Evolutionary conservation across 2,888 invertebrate species (phyloP).

Genomic region (Acleris emargana): DNA sequence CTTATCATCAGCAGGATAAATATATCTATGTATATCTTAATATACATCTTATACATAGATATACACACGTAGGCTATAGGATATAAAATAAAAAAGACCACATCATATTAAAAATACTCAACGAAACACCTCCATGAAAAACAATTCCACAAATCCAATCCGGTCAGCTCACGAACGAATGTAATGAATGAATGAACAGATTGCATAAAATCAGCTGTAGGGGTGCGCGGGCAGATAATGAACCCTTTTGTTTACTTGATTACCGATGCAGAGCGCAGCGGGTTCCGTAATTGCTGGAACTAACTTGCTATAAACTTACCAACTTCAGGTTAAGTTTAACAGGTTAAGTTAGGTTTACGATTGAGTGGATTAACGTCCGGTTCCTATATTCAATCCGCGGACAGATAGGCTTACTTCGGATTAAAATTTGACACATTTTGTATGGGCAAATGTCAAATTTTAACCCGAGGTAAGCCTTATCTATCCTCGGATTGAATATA

Average conservation of each 20-base stretch:
- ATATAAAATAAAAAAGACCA: background rate
- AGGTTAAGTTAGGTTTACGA: conserved; percentile 1
- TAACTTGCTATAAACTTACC: background rate
- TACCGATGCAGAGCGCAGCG: conserved; percentile 23
- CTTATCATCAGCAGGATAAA: too few relatives aligned
- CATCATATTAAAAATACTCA: background rate
- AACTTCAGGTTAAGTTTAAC: conserved; percentile 7
- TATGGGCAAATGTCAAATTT: too few relatives aligned
- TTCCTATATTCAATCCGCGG: too few relatives aligned
- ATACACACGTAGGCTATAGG: too few relatives aligned
- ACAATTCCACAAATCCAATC: background rate
- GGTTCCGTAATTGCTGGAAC: conserved; percentile 12
- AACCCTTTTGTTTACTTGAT: conserved; percentile 28
- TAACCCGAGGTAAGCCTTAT: too few relatives aligned
- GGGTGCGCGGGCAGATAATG: conserved; percentile 22
- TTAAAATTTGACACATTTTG: too few relatives aligned
- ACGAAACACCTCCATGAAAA: background rate
- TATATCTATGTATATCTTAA: too few relatives aligned
- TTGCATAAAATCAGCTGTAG: conserved; percentile 25
- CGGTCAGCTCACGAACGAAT: conserved; percentile 5
- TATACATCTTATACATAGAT: too few relatives aligned
- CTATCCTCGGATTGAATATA: too few relatives aligned
- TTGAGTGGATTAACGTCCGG: background rate
- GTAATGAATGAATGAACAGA: conserved; percentile 21
- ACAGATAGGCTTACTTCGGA: too few relatives aligned